Evolutionary conservation across 2,113 vertebrate genomes (phyloP).

Genomic region (Lampris megalopsis): DNA sequence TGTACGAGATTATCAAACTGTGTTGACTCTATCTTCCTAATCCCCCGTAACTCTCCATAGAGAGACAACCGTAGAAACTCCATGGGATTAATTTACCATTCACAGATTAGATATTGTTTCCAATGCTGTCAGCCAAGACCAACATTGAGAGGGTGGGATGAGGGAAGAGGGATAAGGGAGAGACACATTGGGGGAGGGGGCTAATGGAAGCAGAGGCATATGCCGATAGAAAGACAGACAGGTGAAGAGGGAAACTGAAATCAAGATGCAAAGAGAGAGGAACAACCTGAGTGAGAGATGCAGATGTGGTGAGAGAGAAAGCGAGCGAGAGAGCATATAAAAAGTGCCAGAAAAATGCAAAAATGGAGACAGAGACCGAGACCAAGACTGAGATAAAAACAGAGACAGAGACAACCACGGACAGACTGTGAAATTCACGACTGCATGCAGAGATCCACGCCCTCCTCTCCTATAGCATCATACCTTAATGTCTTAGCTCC

Average conservation of each 20-base stretch:
- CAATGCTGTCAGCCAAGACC: conserved; percentile 69
- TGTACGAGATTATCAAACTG: conserved; percentile 70
- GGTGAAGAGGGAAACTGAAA: neutral
- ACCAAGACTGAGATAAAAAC: conserved; percentile 55
- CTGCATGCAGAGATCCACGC: conserved; percentile 54
- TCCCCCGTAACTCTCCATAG: conserved; percentile 67
- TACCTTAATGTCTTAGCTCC: conserved; percentile 87
- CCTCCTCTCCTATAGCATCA: conserved; percentile 79
- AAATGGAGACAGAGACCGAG: neutral
- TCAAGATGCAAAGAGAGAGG: neutral
- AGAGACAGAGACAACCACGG: conserved; percentile 24
- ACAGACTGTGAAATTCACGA: conserved; percentile 45
- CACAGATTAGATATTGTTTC: conserved; percentile 73
- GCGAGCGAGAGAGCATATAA: conserved; percentile 3
- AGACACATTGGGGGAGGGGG: neutral
- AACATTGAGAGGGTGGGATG: conserved; percentile 23
- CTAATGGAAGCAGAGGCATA: neutral
- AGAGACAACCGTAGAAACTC: conserved; percentile 64
- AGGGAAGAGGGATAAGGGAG: conserved; percentile 31
- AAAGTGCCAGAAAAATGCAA: no score
- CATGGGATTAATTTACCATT: conserved; percentile 76
- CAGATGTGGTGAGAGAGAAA: conserved; percentile 24
- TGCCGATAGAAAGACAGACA: neutral
- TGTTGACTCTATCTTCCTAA: conserved; percentile 77
- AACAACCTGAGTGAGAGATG: conserved; percentile 33